Evolutionary conservation across 2,113 vertebrate genomes (phyloP).

Genomic region (Megaceryle torquata): DNA sequence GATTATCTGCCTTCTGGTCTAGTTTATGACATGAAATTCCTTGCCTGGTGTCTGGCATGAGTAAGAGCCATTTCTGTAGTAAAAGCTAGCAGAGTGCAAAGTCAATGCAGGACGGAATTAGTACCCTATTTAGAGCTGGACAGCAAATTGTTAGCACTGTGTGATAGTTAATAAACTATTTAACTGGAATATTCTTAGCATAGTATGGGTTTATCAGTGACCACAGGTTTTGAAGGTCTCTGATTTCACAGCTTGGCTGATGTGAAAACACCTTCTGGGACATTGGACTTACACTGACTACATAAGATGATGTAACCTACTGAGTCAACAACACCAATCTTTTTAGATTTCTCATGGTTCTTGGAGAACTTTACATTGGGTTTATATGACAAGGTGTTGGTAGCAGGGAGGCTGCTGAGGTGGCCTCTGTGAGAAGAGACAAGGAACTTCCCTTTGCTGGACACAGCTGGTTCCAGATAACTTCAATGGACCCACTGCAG

Average conservation of each 20-base stretch:
- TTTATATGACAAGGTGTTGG: not conserved
- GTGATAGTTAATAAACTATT: not conserved
- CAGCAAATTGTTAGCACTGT: not conserved
- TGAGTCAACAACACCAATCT: not conserved
- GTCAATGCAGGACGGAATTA: not conserved
- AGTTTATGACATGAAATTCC: not conserved
- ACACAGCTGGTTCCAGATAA: not conserved
- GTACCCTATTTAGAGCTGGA: not conserved
- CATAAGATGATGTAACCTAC: not conserved
- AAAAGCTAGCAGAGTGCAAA: not conserved
- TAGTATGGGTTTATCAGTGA: not conserved
- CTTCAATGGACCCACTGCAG: accelerated
- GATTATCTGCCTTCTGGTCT: not conserved
- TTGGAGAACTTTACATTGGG: not conserved
- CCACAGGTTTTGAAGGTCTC: not conserved
- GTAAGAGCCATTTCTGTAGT: not conserved
- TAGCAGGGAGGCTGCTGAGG: not conserved
- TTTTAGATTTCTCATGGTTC: not conserved
- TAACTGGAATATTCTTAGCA: not conserved
- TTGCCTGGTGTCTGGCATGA: not conserved
- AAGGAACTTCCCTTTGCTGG: not conserved
- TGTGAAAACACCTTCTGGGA: not conserved
- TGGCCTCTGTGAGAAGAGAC: not conserved
- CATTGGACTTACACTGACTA: too few species aligned
- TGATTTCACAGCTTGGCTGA: not conserved